Evolutionary conservation across 2,113 vertebrate genomes (phyloP), one percentile per base, ranked within the genome.

Genomic region (Picathartes gymnocephalus): DNA sequence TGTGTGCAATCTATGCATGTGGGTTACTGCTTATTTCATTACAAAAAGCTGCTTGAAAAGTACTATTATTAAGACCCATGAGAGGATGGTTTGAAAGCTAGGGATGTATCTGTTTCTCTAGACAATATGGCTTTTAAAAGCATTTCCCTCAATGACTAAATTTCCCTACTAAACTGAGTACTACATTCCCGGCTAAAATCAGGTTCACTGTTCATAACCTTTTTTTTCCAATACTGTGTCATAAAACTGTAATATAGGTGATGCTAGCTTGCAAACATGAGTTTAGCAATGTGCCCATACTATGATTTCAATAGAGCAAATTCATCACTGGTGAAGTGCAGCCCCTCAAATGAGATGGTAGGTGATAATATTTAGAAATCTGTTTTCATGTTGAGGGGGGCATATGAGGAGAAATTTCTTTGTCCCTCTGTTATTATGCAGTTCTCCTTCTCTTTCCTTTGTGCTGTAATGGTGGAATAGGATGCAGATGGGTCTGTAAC

Each of bases 191-290:
- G 2, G 48, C 64, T 74, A 91, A 94, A 92, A 95, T 73, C 72
- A 68, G 31, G 24, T 88, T 90, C 58, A 47, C 37, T 80, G 33
- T 73, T 79, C 50, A 53, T 90, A 92, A 77, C 56, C 27, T 90
- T 77, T 81, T 81, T 91, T 87, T 90, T 35, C 54, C 74, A 45
- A 54, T 54, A 44, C 22, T 48, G 23, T 65, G 21, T 54, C 71
- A 27, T 88, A 91, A 93, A 94, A 82, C 57, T 77, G 64, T 88
- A 86, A 74, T 93, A 92, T 81, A 86, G 72, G 39, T 78, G 80
- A 16, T 81, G 40, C 13, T 81, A 39, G 51, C 69, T 95, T 3
- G 2, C 47, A 66, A 93, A 88, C 24, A 11, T 37, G 39, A 88
- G 42, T 91, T 91, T 77, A 89, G 48, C 37, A 64, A 25, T 50